phyloP scores from a whole-genome alignment of 2,888 invertebrate genomes.

The Cantharis rustica region DNA sequence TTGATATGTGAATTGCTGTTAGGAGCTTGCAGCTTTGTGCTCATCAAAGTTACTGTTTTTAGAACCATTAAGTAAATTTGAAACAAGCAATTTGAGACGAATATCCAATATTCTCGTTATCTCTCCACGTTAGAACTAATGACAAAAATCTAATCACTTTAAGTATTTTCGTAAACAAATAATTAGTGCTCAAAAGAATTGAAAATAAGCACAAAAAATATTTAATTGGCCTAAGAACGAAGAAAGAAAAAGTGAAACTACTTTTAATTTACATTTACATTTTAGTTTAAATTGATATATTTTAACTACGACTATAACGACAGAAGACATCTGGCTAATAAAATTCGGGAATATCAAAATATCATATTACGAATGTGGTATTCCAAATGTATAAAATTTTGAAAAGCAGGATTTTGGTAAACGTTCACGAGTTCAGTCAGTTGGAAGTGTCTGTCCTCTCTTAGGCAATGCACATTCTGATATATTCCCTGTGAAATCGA shows the following conservation, averaged over 20 bases:
- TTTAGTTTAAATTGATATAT: background rate
- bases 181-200: background rate
- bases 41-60: background rate
- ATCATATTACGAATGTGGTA: background rate
- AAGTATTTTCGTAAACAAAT: background rate
- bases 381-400: background rate
- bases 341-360: background rate
- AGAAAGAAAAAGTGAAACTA: background rate
- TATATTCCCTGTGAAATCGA: background rate
- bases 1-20: conserved; percentile 17
- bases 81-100: background rate
- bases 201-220: background rate
- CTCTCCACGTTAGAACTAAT: background rate
- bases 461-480: background rate
- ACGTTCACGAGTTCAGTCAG: background rate
- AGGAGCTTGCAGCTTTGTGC: conserved; percentile 9
- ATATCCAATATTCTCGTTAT: background rate
- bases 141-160: background rate
- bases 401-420: background rate
- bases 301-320: background rate
- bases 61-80: background rate
- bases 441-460: background rate
- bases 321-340: background rate
- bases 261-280: background rate
- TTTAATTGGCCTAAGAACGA: background rate